Conservation (phyloP, 1,140 invertebrate species). For the Phortica variegata region DNA sequence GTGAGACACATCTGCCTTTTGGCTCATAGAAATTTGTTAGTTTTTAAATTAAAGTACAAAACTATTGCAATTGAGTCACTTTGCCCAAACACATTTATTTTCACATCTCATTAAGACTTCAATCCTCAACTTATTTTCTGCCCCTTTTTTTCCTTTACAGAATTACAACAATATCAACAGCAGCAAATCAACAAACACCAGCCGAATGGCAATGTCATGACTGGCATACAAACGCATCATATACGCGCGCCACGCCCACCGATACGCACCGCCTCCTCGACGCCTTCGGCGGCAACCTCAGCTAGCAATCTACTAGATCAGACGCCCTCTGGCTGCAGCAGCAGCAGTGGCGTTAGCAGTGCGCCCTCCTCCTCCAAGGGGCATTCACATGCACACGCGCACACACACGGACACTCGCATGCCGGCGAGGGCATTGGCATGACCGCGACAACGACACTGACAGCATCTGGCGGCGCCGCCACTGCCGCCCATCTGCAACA, state of each 20-base stretch:
- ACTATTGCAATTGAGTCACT: too few species aligned
- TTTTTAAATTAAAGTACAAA: too few species aligned
- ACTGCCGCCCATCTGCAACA: constrained; percentile 59
- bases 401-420: constrained; percentile 30
- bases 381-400: constrained; percentile 53
- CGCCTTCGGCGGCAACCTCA: constrained; percentile 33
- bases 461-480: constrained; percentile 13
- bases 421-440: constrained; percentile 55
- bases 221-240: constrained; percentile 42
- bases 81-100: too few species aligned
- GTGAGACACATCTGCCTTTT: too few species aligned
- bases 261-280: constrained; percentile 48
- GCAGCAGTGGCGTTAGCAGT: constrained; percentile 60
- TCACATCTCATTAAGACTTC: too few species aligned
- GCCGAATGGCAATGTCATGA: constrained; percentile 44
- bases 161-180: constrained; percentile 45
- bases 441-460: constrained; percentile 38
- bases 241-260: constrained; percentile 53
- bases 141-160: constrained; percentile 24
- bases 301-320: constrained; percentile 57
- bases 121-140: too few species aligned
- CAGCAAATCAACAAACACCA: constrained; percentile 44
- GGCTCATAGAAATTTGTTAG: too few species aligned
- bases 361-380: constrained; percentile 59
- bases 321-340: constrained; percentile 58